Conservation (phyloP, 2,797 vertebrate species). For the Mus spretus region DNA sequence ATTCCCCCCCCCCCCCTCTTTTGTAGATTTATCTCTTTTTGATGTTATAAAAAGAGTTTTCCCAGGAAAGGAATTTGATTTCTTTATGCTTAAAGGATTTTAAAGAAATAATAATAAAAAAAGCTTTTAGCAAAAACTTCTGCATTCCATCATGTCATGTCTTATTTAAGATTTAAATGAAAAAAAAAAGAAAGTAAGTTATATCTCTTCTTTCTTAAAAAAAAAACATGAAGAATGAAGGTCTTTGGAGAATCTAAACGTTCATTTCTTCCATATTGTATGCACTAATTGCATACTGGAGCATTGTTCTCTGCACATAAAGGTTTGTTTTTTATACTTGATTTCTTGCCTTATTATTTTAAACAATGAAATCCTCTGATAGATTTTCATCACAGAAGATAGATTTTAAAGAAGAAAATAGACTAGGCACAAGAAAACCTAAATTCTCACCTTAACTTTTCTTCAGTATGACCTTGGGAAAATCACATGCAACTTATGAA, state of each 20-base stretch:
- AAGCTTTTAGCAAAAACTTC: conserved; percentile 68
- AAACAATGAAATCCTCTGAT: conserved; percentile 50
- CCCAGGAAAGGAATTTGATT: conserved; percentile 79
- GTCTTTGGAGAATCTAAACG: conserved; percentile 62
- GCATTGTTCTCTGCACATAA: conserved; percentile 40
- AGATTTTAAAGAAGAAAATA: not conserved
- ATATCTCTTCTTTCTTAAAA: not conserved
- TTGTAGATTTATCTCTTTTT: conserved; percentile 82
- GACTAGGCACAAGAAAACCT: not conserved
- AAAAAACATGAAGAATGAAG: conserved; percentile 38
- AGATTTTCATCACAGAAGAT: not conserved
- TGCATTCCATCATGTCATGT: conserved; percentile 66
- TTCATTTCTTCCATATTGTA: conserved; percentile 54
- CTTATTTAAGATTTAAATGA: conserved; percentile 75
- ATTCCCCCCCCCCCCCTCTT: not conserved
- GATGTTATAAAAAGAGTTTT: conserved; percentile 82
- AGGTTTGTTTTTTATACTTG: conserved; percentile 42
- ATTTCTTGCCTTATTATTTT: conserved; percentile 63
- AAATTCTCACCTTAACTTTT: not conserved
- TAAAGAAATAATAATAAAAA: conserved; percentile 56
- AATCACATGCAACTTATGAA: not conserved
- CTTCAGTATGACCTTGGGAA: not conserved
- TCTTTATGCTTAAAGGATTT: conserved; percentile 73
- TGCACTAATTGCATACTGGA: conserved; percentile 37
- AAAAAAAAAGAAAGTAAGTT: conserved; percentile 23